Base-by-base conservation (phyloP, 2,888 invertebrate species). In the Halocaridina rubra region DNA sequence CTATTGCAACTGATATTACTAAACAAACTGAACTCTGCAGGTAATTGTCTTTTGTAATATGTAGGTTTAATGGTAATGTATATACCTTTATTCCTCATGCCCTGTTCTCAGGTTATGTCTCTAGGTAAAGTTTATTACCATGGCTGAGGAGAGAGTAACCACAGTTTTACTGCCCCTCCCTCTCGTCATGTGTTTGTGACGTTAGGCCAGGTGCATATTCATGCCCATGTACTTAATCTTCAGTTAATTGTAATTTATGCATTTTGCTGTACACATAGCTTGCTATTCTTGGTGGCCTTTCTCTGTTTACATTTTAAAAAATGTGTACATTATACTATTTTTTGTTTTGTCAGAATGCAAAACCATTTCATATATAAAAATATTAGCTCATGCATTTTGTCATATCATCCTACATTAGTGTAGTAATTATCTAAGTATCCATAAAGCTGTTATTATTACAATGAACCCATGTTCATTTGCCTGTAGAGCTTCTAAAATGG, bases 111-210 rank as follows among this genome's bases (percentile, higher is more conserved):
- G 53, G 53, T 53, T 5, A 53, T 53, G 19, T 53, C 53, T 53
- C 53, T 13, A 53, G 53, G 53, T 53, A 53, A 53, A 53, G 53
- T n/a, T 53, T 53, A 53, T 53, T 53, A 53, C 53, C 53, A 53
- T 53, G 53, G 53, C 53, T 53, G 53, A 53, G 53, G 53, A 53
- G 53, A 53, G 10, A 53, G 19, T 53, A 53, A 53, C 53, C 53
- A n/a, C 16, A 53, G 16, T 19, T 53, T 19, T 39, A 46, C 4
- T 24, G 46, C 46, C 4, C 46, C 72, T 74, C 16, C 46, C 72
- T 74, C 22, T 24, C 46, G 72, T 74, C 72, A 74, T 74, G 72
- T 24, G 10, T 46, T 16, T n/a, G 39, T 74, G 72, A 74, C 72
- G 46, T 29, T 27, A 71, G 71, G 71, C 32, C 24, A 39, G 72